Conservation (phyloP, 2,888 invertebrate species). For the Tipula unca region DNA sequence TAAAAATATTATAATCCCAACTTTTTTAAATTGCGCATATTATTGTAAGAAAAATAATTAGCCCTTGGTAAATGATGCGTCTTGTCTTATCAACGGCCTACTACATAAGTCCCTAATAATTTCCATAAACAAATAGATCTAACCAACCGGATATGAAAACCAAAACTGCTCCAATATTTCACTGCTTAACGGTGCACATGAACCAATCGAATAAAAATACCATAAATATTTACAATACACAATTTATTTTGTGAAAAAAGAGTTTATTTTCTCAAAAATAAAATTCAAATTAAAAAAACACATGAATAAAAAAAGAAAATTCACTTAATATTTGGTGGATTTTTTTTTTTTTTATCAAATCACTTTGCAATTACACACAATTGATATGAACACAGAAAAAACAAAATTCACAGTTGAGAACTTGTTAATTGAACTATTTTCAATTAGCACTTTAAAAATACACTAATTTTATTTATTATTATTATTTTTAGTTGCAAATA, state of each 20-base stretch:
- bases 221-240: neutral
- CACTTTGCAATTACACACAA: neutral
- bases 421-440: neutral
- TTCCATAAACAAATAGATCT: no score
- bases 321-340: neutral
- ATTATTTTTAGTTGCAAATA: neutral
- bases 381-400: neutral
- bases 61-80: no score
- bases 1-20: no score
- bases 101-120: no score
- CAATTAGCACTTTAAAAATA: neutral
- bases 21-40: no score
- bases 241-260: neutral
- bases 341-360: no score
- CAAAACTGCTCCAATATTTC: neutral
- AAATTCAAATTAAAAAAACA: neutral
- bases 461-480: neutral
- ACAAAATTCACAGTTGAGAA: neutral
- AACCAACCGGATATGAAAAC: neutral
- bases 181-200: neutral
- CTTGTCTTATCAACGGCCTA: no score
- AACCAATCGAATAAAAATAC: neutral
- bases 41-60: no score
- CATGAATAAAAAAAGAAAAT: neutral
- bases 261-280: neutral